These are phyloP conservation scores for Gasterosteus aculeatus DNA, from an alignment of 2,113 vertebrate species.

Conservation along the genomic window DNA sequence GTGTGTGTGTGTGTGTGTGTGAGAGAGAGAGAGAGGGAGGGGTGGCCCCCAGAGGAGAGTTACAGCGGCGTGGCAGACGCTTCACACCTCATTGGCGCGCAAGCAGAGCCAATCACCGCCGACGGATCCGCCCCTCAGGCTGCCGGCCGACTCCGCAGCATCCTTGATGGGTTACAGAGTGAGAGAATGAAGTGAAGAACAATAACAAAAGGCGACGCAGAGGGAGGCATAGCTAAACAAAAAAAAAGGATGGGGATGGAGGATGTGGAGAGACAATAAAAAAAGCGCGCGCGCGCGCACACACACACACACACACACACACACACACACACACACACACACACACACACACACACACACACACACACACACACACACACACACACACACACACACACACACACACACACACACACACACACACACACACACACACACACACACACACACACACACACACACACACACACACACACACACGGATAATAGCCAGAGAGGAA, in stretches of 20 bases:
- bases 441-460: neutral
- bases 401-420: neutral
- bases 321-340: slow-evolving; percentile 3
- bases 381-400: slow-evolving; percentile 6
- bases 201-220: slow-evolving; percentile 26
- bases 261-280: slow-evolving; percentile 22
- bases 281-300: slow-evolving; percentile 5
- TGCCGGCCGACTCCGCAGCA: slow-evolving; percentile 53
- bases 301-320: neutral
- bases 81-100: slow-evolving; percentile 78
- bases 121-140: slow-evolving; percentile 72
- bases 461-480: slow-evolving; percentile 11
- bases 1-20: slow-evolving; percentile 7
- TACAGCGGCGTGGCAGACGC: slow-evolving; percentile 64
- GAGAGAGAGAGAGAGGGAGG: slow-evolving; percentile 6
- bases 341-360: slow-evolving; percentile 8
- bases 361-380: neutral
- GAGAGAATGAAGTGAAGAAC: slow-evolving; percentile 7
- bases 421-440: neutral
- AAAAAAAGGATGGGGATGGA: slow-evolving; percentile 28
- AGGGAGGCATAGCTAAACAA: slow-evolving; percentile 30
- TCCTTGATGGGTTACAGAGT: slow-evolving; percentile 45
- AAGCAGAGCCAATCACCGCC: slow-evolving; percentile 64
- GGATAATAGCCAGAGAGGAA: slow-evolving; percentile 36
- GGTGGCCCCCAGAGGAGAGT: slow-evolving; percentile 66